A percentile compares a stretch with the other conserved stretches of the same genome.
Evolutionary conservation across 2,888 invertebrate genomes (phyloP).

Genomic region (Therioaphis trifolii): DNA sequence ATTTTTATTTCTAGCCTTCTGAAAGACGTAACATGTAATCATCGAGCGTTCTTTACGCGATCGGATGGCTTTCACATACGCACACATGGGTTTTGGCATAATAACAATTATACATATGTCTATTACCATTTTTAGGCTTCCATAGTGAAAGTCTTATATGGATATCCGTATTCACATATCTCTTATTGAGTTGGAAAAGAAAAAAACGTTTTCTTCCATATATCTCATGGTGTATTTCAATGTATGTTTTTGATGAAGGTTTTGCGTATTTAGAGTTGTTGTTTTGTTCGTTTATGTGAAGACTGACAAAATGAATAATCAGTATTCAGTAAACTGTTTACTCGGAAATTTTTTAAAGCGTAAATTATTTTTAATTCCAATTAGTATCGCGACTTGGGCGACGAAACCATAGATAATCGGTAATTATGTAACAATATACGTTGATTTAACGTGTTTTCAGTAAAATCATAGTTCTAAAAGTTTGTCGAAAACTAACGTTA

Average conservation of each 20-base stretch:
- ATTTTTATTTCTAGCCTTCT: slow-evolving; percentile 56
- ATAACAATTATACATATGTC: slow-evolving; percentile 56
- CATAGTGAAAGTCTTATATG: slow-evolving; percentile 48
- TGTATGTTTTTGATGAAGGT: not conserved
- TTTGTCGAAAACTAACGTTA: too few species aligned
- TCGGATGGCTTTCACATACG: slow-evolving; percentile 55
- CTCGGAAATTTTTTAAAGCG: too few species aligned
- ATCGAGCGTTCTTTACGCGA: slow-evolving; percentile 58
- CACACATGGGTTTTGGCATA: slow-evolving; percentile 56
- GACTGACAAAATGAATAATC: not conserved
- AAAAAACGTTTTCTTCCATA: not conserved
- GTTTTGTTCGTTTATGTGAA: not conserved
- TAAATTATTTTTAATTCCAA: too few species aligned
- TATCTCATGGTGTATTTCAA: too few species aligned
- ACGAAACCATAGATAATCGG: too few species aligned
- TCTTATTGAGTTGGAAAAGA: slow-evolving; percentile 34
- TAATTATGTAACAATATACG: too few species aligned
- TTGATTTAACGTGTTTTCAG: too few species aligned
- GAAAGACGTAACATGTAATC: slow-evolving; percentile 56
- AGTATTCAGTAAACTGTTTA: not conserved
- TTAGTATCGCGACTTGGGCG: too few species aligned
- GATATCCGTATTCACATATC: not conserved
- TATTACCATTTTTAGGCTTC: slow-evolving; percentile 56
- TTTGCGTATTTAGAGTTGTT: not conserved
- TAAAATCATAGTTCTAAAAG: too few species aligned